These are phyloP conservation scores for Rhea pennata DNA, from an alignment of 2,113 vertebrate species.

Conservation along the genomic window DNA sequence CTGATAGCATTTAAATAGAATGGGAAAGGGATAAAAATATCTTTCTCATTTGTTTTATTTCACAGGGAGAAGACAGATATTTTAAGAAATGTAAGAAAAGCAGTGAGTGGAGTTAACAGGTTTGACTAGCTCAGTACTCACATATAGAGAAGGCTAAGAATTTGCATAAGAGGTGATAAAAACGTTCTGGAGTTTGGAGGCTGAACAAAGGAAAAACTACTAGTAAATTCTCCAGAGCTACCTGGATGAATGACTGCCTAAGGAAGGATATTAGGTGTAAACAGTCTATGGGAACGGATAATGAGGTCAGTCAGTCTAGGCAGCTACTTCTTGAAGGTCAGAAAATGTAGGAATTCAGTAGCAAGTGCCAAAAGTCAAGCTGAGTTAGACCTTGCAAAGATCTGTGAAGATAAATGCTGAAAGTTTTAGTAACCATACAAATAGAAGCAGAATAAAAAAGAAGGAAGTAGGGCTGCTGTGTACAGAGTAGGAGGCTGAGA, in stretches of 20 bases:
- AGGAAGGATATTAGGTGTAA: constrained; percentile 37
- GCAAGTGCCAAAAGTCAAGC: neutral
- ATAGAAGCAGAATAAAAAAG: constrained; percentile 47
- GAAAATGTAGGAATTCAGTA: neutral
- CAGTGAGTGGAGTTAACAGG: neutral
- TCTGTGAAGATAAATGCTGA: constrained; percentile 36
- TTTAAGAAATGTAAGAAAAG: neutral
- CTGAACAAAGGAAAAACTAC: neutral
- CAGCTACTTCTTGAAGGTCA: constrained; percentile 27
- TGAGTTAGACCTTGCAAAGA: neutral
- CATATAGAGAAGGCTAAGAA: neutral
- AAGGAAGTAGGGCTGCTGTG: constrained; percentile 55
- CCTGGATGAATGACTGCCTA: neutral
- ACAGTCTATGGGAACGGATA: constrained; percentile 29
- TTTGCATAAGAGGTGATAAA: neutral
- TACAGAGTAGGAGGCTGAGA: constrained; percentile 32
- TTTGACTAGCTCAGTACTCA: neutral
- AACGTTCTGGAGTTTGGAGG: neutral
- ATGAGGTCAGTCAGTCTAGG: neutral
- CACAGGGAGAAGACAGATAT: neutral
- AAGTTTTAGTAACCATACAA: constrained; percentile 19
- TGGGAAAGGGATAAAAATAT: neutral
- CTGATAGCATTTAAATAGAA: neutral
- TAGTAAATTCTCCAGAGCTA: neutral
- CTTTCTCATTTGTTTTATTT: neutral